Percentiles rank a stretch among this genome's conserved stretches.
These are phyloP conservation scores for Cottoperca gobio DNA, from an alignment of 2,797 vertebrate genomes.

Conservation along the genomic window DNA sequence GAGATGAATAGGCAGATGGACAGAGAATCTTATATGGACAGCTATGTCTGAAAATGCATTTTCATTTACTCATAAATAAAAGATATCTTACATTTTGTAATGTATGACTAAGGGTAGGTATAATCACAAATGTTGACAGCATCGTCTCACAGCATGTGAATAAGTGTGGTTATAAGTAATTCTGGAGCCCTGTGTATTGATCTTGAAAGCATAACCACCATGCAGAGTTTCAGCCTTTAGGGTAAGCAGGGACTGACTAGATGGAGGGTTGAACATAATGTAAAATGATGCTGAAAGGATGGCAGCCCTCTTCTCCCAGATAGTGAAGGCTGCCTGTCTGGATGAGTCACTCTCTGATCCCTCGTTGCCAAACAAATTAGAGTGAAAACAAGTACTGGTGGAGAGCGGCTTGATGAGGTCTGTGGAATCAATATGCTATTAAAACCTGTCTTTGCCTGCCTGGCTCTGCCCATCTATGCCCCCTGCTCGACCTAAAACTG, in stretches of 20 bases:
- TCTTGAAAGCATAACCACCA: neutral
- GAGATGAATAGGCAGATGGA: constrained; percentile 12
- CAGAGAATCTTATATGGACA: neutral
- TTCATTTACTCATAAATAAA: constrained; percentile 9
- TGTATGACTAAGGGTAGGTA: neutral
- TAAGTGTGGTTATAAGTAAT: neutral
- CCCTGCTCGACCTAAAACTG: constrained; percentile 17
- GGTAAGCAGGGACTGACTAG: neutral
- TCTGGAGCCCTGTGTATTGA: constrained; percentile 3
- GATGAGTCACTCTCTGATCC: constrained; percentile 60
- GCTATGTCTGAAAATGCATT: neutral
- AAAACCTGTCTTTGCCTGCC: constrained; percentile 45
- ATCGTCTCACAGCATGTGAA: neutral
- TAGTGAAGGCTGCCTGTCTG: constrained; percentile 31
- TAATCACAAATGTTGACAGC: neutral
- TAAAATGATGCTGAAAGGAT: constrained; percentile 21
- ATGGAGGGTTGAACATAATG: constrained; percentile 25
- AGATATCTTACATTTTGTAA: neutral
- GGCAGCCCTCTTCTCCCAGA: constrained; percentile 37
- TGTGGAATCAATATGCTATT: constrained; percentile 70
- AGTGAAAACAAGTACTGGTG: constrained; percentile 49
- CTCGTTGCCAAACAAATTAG: constrained; percentile 64
- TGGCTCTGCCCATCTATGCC: constrained; percentile 49
- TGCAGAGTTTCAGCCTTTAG: neutral
- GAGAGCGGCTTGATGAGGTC: constrained; percentile 62